These are phyloP conservation scores for Exephanes ischioxanthus DNA, from an alignment of 2,888 invertebrate genomes.

Conservation along the genomic window DNA sequence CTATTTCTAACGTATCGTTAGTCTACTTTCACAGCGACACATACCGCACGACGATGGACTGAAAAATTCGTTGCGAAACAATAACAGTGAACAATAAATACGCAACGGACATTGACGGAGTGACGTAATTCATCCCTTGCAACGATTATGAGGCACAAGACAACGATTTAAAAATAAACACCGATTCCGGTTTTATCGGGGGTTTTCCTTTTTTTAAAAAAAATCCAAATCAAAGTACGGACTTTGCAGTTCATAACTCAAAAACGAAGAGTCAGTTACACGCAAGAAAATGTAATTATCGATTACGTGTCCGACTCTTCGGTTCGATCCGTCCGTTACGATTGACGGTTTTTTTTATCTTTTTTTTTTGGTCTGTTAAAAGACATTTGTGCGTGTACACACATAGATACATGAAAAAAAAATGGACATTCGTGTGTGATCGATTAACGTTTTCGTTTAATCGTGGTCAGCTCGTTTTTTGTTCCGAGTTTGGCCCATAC, in stretches of 20 bases:
- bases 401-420: neutral
- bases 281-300: neutral
- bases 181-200: slow-evolving; percentile 47
- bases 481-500: slow-evolving; percentile 1
- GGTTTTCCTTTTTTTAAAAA: slow-evolving; percentile 28
- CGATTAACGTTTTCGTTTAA: slow-evolving; percentile 45
- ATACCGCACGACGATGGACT: neutral
- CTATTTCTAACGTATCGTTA: neutral
- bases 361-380: slow-evolving; percentile 36
- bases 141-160: neutral
- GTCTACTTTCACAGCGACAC: neutral
- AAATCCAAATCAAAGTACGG: neutral
- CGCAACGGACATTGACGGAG: neutral
- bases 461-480: slow-evolving; percentile 30
- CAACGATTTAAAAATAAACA: neutral
- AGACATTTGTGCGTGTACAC: slow-evolving; percentile 33
- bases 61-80: slow-evolving; percentile 9
- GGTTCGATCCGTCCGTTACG: slow-evolving; percentile 23
- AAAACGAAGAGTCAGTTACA: slow-evolving; percentile 35
- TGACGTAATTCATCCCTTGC: neutral
- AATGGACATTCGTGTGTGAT: slow-evolving; percentile 42
- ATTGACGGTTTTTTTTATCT: slow-evolving; percentile 39
- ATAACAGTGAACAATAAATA: neutral
- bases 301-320: slow-evolving; percentile 20
- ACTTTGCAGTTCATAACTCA: neutral